Base-by-base conservation (phyloP, 1,140 invertebrate species). In the Rhysida immarginata region DNA sequence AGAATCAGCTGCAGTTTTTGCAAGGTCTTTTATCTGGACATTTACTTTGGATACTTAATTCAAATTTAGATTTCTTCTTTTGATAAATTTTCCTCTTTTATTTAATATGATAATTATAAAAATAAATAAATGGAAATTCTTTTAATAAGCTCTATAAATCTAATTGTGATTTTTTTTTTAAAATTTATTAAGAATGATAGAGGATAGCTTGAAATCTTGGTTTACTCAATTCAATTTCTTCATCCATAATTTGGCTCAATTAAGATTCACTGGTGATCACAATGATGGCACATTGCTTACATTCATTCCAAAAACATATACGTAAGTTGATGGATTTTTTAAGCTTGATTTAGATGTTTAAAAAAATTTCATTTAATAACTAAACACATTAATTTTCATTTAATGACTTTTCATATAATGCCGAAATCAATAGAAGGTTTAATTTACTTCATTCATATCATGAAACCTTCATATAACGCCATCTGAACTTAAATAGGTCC, bases 221-320 rank as follows among this genome's bases (percentile, higher is more conserved):
- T 96, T 93, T 61, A 94, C 91, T 0, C 91, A 95, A 59, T 87
- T 97, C 60, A 97, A 98, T 73, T 98, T 98, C 71, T 97, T 98
- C 70, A 73, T 98, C 24, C 95, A 97, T 69, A 98, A 96, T 70
- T 71, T 99, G 60, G 93, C 91, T 1, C 96, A 99, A 68, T 72
- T 96, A 56, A 78, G 91, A 58, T 95, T 94, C 60, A 83, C 84
- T 29, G 83, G 82, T 1, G 87, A 91, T 54, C 84, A 90, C 62
- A 70, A 69, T 57, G 86, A 83, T 58, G 86, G 82, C 14, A 81
- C 87, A 61, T 70, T 94, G 13, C 73, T 97, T 0, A 92, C 89
- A 0, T 98, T 98, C 72, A 88, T 96, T 66, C 90, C 93, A 1
- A 82, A 89, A 62, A 85, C 84, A 52, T 96, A 93, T 69, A 93